Base-by-base conservation (phyloP, 1,140 invertebrate genomes). In the Lasaia peninsularis region DNA sequence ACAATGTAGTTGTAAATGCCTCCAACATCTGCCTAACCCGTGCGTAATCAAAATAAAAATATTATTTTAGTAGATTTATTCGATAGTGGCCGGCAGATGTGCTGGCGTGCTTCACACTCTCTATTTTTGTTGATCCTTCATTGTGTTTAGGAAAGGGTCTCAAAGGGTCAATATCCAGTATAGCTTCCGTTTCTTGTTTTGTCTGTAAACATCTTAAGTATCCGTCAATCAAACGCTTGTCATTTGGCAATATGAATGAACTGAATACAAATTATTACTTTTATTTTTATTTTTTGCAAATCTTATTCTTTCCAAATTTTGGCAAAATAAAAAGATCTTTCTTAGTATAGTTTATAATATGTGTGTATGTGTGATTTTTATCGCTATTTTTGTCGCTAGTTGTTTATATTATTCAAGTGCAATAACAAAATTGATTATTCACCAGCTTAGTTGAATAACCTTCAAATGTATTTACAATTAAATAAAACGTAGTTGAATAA, bases 41-140 rank as follows among this genome's bases (percentile, higher is more conserved):
- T 78, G 78, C 80, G 79, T 88, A 88, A 88, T 88, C 82, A 87
- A 86, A 86, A 87, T 87, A 84, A 87, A 87, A 87, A 87, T 87
- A 87, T 86, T 86, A 87, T 86, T 86, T 84, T 86, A 83, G 79
- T 84, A 87, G 82, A 87, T 87, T 87, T 87, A 86, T 86, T 80
- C 70, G 84, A 87, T 87, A 86, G 81, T 82, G 80, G 67, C 71
- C 80, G 79, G 80, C 84, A 88, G 84, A 88, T 88, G 84, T 77
- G 70, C 69, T 67, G 79, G 77, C 78, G 69, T 70, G 74, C 65
- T 79, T 73, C 65, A 66, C 58, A 57, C 72, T 79, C 75, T 82
- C 75, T 84, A 81, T 87, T 86, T 84, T 84, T 81, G 71, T 84
- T 81, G 67, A 68, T 67, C 69, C 76, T 75, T 75, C 73, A 78